A percentile compares a stretch with the other conserved stretches of the same genome.
These are phyloP conservation scores for Tipula vernalis DNA, from an alignment of 2,888 invertebrate genomes.

Conservation along the genomic window DNA sequence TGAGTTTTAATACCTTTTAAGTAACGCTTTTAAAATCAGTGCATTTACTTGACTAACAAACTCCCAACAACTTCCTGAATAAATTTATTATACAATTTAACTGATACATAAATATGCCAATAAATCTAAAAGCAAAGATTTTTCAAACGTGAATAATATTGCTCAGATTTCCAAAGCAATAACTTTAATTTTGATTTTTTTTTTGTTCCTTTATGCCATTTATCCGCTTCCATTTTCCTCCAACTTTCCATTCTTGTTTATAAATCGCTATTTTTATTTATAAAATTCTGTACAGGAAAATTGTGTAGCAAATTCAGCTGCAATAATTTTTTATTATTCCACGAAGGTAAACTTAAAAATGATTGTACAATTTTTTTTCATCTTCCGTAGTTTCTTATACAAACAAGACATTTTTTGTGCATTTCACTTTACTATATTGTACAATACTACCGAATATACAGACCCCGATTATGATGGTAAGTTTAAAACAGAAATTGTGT, in stretches of 20 bases:
- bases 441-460: background rate
- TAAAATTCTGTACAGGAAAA: background rate
- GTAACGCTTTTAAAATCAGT: too few species aligned
- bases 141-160: background rate
- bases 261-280: background rate
- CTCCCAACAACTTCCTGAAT: too few species aligned
- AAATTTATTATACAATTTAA: too few species aligned
- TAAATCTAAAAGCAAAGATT: background rate
- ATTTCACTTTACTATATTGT: background rate
- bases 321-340: background rate
- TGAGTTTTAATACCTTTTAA: too few species aligned
- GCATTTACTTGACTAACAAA: too few species aligned
- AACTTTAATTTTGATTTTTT: background rate
- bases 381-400: background rate
- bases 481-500: background rate
- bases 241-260: background rate
- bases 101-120: background rate
- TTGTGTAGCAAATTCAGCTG: background rate
- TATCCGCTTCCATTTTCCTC: background rate
- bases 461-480: background rate
- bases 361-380: background rate
- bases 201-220: background rate
- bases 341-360: background rate
- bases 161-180: background rate
- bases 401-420: background rate